phyloP scores from a whole-genome alignment of 1,140 invertebrate genomes.

The Diuraphis noxia region DNA sequence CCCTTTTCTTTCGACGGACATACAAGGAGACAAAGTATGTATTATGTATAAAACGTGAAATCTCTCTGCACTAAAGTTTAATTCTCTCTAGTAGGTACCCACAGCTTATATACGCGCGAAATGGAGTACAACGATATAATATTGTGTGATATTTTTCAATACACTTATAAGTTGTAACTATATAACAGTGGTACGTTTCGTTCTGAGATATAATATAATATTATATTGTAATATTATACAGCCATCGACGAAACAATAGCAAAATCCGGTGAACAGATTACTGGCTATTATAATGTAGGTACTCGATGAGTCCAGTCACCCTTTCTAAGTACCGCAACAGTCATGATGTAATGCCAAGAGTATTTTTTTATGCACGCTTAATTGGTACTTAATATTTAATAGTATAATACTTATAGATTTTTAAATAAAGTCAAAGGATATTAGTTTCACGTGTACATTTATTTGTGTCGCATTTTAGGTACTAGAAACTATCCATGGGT shows the following conservation, averaged over 20 bases:
- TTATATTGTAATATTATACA: conserved; percentile 4
- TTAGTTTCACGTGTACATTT: background rate
- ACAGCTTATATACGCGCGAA: background rate
- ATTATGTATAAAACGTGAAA: background rate
- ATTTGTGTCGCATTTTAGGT: background rate
- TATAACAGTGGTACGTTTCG: background rate
- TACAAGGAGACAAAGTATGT: background rate
- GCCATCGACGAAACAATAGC: background rate
- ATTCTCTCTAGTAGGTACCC: background rate
- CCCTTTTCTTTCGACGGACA: background rate
- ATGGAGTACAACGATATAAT: background rate
- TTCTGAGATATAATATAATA: background rate
- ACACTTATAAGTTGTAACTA: background rate
- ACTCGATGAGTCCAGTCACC: background rate
- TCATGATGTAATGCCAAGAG: background rate
- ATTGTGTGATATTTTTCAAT: background rate
- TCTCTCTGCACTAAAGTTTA: background rate
- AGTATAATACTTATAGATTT: background rate
- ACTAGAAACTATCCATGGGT: background rate
- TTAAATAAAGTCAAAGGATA: background rate
- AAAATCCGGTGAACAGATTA: background rate
- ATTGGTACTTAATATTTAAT: background rate
- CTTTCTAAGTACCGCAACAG: background rate
- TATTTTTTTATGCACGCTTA: background rate
- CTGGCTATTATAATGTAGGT: background rate